These are phyloP conservation scores for Sebastes reedi DNA, from an alignment of 2,797 vertebrate species.

Conservation along the genomic window DNA sequence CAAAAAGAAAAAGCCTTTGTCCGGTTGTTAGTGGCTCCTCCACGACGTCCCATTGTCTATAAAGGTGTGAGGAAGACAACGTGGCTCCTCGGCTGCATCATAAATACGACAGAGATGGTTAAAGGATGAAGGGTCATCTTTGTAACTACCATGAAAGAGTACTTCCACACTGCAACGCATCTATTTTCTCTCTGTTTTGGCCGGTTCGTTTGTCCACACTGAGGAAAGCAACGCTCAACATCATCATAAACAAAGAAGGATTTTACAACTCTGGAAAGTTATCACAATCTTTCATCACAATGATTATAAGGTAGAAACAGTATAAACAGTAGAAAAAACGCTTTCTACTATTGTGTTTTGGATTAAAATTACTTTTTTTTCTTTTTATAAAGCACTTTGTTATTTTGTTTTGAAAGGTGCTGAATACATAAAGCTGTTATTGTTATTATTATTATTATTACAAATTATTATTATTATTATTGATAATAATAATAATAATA, in stretches of 20 bases:
- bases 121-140: background rate
- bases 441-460: too few species aligned
- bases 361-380: background rate
- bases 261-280: background rate
- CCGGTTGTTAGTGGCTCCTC: slow-evolving; percentile 18
- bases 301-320: background rate
- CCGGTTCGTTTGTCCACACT: background rate
- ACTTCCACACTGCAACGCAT: background rate
- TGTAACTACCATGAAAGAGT: background rate
- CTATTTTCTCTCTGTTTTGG: background rate
- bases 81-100: slow-evolving; percentile 24
- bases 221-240: background rate
- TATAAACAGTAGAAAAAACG: background rate
- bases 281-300: background rate
- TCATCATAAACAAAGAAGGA: background rate
- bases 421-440: too few species aligned
- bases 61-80: slow-evolving; percentile 49
- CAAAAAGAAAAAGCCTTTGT: slow-evolving; percentile 36
- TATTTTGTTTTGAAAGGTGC: too few species aligned
- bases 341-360: too few species aligned
- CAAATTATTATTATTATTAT: too few species aligned
- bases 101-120: background rate
- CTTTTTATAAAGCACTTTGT: too few species aligned
- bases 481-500: too few species aligned
- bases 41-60: slow-evolving; percentile 10